Conservation (phyloP, 2,113 vertebrate genomes). For the Rhagologus leucostigma region DNA sequence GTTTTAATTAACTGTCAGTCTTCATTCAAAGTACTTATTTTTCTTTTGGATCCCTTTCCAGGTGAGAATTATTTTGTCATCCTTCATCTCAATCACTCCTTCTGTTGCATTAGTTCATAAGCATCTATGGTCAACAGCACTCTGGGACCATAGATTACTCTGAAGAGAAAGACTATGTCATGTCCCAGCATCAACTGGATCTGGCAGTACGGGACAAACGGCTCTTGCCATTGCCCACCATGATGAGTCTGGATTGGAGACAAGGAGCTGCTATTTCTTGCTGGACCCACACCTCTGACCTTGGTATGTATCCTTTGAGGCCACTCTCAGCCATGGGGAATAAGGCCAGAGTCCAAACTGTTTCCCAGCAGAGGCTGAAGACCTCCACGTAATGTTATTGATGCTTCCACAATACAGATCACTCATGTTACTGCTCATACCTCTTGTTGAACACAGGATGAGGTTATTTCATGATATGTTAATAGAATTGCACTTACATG, state of each 20-base stretch:
- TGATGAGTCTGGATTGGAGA: fast-evolving
- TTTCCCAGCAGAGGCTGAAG: background rate
- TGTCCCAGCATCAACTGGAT: background rate
- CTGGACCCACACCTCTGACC: background rate
- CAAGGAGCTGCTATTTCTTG: background rate
- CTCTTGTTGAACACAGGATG: background rate
- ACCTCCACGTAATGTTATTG: background rate
- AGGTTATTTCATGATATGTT: background rate
- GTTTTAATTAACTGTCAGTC: background rate
- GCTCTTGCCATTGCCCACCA: background rate
- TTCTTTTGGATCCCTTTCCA: background rate
- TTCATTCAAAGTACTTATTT: background rate
- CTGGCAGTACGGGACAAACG: background rate
- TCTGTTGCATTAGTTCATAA: background rate
- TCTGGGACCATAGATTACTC: background rate
- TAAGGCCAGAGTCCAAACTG: background rate
- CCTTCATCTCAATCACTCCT: background rate
- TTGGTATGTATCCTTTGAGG: background rate
- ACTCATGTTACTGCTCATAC: background rate
- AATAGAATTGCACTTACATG: background rate
- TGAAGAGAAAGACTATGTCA: background rate
- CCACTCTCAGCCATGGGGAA: background rate
- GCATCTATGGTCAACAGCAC: background rate
- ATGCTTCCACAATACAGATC: background rate
- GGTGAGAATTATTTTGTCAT: background rate